A percentile compares a stretch with the other conserved stretches of the same genome.
These are phyloP conservation scores for Platorchestia sp. DNA, from an alignment of 1,140 invertebrate species.

Conservation along the genomic window DNA sequence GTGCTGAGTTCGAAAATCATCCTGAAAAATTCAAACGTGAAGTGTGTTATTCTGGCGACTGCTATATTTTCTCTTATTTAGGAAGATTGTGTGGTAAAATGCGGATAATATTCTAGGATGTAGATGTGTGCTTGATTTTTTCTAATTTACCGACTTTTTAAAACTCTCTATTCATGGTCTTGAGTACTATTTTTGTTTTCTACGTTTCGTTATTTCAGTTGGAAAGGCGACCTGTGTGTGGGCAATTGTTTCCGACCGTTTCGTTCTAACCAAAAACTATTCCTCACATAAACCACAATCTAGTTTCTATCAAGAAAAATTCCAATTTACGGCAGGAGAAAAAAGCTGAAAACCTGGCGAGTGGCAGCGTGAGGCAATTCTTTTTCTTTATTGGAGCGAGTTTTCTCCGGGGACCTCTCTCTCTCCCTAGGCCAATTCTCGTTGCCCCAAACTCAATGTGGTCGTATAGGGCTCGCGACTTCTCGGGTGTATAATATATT, in stretches of 20 bases:
- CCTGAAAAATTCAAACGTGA: not conserved
- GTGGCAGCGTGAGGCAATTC: slow-evolving; percentile 50
- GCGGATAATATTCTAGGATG: not conserved
- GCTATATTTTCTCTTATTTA: not conserved
- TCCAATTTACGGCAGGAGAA: slow-evolving; percentile 48
- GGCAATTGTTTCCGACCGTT: slow-evolving; percentile 37
- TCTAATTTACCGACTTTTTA: not conserved
- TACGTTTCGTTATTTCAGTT: not conserved
- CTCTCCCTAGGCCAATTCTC: slow-evolving; percentile 52
- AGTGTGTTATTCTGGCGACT: not conserved
- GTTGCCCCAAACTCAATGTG: slow-evolving; percentile 42
- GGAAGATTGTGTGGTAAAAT: not conserved
- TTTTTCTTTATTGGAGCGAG: slow-evolving; percentile 54
- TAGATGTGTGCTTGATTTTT: not conserved
- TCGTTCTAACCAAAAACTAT: slow-evolving; percentile 50
- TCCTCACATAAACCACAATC: slow-evolving; percentile 52
- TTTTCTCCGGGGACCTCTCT: slow-evolving; percentile 44
- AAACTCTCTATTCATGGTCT: not conserved
- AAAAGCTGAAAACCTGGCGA: slow-evolving; percentile 47
- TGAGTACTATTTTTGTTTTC: not conserved
- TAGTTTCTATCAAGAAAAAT: slow-evolving; percentile 50
- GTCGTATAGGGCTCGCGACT: not conserved
- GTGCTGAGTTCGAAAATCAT: not conserved
- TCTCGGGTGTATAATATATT: slow-evolving; percentile 14
- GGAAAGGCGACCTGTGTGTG: not conserved